phyloP scores from a whole-genome alignment of 2,888 invertebrate species.

The Frankliniella intonsa region DNA sequence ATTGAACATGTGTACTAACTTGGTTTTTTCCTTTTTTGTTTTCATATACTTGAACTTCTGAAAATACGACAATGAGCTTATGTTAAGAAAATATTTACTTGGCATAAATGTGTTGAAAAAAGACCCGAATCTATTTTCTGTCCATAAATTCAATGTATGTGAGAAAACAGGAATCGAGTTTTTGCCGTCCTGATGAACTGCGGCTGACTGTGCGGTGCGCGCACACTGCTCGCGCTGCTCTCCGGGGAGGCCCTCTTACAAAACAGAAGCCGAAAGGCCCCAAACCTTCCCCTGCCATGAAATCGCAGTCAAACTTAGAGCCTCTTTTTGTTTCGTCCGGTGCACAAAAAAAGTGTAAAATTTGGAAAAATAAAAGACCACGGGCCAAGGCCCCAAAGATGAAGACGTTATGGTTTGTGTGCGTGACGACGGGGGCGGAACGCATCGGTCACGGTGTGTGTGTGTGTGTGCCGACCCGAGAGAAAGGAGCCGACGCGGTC shows the following conservation, averaged over 20 bases:
- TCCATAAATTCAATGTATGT: too few relatives aligned
- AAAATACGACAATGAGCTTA: too few relatives aligned
- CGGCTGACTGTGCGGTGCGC: not conserved
- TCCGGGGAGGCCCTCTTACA: not conserved
- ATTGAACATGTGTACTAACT: too few relatives aligned
- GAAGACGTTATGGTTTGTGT: conserved; percentile 1
- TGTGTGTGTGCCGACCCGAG: not conserved
- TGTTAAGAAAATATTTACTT: too few relatives aligned
- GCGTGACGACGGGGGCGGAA: not conserved
- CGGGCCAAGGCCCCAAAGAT: not conserved
- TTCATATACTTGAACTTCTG: too few relatives aligned
- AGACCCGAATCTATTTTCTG: too few relatives aligned
- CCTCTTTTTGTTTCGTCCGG: too few relatives aligned
- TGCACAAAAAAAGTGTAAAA: not conserved
- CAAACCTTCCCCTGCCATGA: not conserved
- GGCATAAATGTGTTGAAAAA: too few relatives aligned
- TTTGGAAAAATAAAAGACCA: not conserved
- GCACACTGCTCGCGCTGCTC: not conserved
- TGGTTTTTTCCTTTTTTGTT: too few relatives aligned
- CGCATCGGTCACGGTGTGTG: not conserved
- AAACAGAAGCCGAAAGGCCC: not conserved
- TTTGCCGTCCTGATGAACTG: too few relatives aligned
- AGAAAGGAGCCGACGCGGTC: not conserved
- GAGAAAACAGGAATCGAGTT: too few relatives aligned
- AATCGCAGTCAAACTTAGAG: not conserved